Conservation (phyloP, 2,888 invertebrate species). For the Folsomia candida region DNA sequence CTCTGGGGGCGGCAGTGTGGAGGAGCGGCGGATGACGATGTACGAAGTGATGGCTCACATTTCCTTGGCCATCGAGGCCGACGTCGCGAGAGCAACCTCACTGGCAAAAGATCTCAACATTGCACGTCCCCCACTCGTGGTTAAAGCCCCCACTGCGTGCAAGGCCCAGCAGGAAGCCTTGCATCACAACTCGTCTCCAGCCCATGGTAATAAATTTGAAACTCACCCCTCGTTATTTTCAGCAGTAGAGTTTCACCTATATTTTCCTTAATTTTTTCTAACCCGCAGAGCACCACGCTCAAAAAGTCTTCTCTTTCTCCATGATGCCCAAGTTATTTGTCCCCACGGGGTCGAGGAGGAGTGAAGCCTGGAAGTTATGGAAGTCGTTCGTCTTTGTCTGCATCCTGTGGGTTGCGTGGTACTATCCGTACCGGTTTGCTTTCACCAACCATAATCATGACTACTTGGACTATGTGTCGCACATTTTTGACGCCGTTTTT, state of each 20-base stretch:
- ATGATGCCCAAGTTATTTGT: background rate
- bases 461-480: conserved; percentile 25
- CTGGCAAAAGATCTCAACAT: conserved; percentile 46
- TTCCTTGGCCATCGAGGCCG: conserved; percentile 36
- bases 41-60: conserved; percentile 33
- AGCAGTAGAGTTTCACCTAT: background rate
- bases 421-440: conserved; percentile 43
- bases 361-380: conserved; percentile 24
- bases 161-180: background rate
- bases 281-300: too few species aligned
- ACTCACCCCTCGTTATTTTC: background rate
- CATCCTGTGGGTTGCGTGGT: conserved; percentile 33
- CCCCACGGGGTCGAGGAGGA: background rate
- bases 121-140: conserved; percentile 36
- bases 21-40: background rate
- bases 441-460: conserved; percentile 22
- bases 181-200: background rate
- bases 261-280: background rate
- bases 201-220: background rate
- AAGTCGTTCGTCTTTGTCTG: conserved; percentile 33
- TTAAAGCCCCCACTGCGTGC: conserved; percentile 25
- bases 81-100: conserved; percentile 39
- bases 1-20: background rate
- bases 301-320: background rate
- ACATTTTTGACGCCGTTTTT: conserved; percentile 40